Conservation (phyloP, 2,797 vertebrate species). For the Argentina silus region DNA sequence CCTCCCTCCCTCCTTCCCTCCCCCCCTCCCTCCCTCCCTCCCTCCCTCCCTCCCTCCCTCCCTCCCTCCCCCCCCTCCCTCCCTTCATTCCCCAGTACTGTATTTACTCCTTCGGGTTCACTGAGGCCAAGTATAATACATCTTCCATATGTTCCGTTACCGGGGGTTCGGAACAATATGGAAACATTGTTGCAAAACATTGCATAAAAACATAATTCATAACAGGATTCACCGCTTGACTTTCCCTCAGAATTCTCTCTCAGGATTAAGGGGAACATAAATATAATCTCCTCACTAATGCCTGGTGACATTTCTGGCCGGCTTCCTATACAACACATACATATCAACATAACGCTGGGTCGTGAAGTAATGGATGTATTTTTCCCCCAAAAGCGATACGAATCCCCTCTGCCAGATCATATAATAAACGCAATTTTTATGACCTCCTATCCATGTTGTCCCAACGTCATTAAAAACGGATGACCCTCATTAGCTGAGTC, state of each 20-base stretch:
- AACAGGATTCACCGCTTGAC: constrained; percentile 40
- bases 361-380: constrained; percentile 39
- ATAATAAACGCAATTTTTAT: constrained; percentile 58
- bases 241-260: constrained; percentile 4
- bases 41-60: too few relatives aligned
- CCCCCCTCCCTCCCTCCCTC: too few relatives aligned
- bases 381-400: neutral
- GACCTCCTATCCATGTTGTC: constrained; percentile 46
- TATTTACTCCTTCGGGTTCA: constrained; percentile 30
- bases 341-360: constrained; percentile 40
- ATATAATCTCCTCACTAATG: constrained; percentile 47
- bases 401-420: constrained; percentile 44
- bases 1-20: neutral
- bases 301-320: constrained; percentile 53
- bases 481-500: constrained; percentile 48
- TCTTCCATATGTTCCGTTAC: constrained; percentile 1
- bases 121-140: constrained; percentile 45
- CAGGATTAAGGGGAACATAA: constrained; percentile 47
- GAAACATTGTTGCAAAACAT: constrained; percentile 44
- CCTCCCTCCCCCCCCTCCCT: constrained; percentile 4
- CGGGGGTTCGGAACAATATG: constrained; percentile 31
- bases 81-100: neutral
- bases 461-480: constrained; percentile 47
- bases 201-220: constrained; percentile 48
- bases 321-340: constrained; percentile 32